A percentile compares a stretch with the other conserved stretches of the same genome.
Evolutionary conservation across 2,797 vertebrate genomes (phyloP).

Genomic region (Cyprinodon diabolis): DNA sequence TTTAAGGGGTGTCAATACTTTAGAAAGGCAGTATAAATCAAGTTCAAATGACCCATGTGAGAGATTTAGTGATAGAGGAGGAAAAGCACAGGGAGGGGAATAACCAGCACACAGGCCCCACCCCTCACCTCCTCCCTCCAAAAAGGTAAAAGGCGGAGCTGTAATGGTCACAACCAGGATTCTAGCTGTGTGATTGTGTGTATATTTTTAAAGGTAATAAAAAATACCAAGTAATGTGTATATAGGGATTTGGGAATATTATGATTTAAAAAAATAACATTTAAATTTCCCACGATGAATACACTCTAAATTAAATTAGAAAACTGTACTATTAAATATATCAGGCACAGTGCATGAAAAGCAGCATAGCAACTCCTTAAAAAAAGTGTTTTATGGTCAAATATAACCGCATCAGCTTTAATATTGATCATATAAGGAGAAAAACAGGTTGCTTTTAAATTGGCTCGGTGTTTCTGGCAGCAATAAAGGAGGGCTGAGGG

Average conservation of each 20-base stretch:
- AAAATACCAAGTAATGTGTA: background rate
- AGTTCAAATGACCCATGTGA: background rate
- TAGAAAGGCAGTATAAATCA: background rate
- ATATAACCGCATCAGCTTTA: constrained; percentile 21
- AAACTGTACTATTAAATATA: background rate
- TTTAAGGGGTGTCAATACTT: background rate
- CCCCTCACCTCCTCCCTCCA: constrained; percentile 24
- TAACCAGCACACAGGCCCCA: constrained; percentile 34
- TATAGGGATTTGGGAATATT: background rate
- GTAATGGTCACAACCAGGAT: background rate
- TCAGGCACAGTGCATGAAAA: background rate
- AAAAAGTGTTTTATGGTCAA: constrained; percentile 3
- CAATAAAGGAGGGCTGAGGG: constrained; percentile 38
- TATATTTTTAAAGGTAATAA: background rate
- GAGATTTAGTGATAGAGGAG: background rate
- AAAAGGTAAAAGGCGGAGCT: constrained; percentile 2
- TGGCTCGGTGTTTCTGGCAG: constrained; percentile 39
- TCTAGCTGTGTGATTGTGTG: background rate
- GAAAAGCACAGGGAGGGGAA: constrained; percentile 15
- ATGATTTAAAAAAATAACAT: background rate
- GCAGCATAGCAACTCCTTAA: constrained; percentile 4
- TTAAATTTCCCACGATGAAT: background rate
- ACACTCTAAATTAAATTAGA: background rate
- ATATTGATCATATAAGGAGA: constrained; percentile 29
- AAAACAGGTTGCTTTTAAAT: constrained; percentile 38